Evolutionary conservation across 1,140 invertebrate species (phyloP), one percentile per base, ranked within the genome.

Genomic region (Pseudomyrmex dendroicus): DNA sequence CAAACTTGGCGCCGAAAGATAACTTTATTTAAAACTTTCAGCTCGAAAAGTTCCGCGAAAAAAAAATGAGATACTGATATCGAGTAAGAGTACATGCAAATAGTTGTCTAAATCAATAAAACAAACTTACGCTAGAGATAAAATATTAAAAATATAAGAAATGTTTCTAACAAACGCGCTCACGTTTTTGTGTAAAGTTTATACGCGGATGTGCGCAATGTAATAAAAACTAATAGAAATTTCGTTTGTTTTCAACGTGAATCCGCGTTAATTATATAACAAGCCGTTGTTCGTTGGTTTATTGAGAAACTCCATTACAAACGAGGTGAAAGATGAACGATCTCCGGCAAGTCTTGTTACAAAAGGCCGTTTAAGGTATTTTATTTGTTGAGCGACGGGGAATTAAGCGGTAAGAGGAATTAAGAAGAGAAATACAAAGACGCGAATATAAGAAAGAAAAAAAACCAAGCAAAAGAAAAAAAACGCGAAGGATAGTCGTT

Each of bases 401-500:
- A 35, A 35, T 35, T 5, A 78, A 56, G 1, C 48, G 9, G 52
- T 20, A 44, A 84, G 57, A 8, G 25, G 48, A 54, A 83, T 83
- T 86, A 86, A 88, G 76, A 56, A 22, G 57, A 59, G n/a, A 12
- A 35, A 10, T 56, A 54, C 46, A 54, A 52, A 35, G 35, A 35
- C 35, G 35, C 35, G 35, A 35, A 35, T 35, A 61, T 76, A 63
- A 72, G 54, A 74, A 44, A 74, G 20, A 72, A 50, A 35, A 35
- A 35, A 35, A 35, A 35, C 5, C 35, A 35, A 7, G 35, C 35
- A 35, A 35, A 5, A 35, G n/a, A 35, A 35, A 35, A 12, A 73
- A 59, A 25, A 54, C 52, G 70, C 54, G 57, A 70, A 68, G 68
- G 68, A 67, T 86, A 84, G 84, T 87, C 78, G 80, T 84, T 74